phyloP scores from a whole-genome alignment of 2,113 vertebrate species.

The Petaurus breviceps region DNA sequence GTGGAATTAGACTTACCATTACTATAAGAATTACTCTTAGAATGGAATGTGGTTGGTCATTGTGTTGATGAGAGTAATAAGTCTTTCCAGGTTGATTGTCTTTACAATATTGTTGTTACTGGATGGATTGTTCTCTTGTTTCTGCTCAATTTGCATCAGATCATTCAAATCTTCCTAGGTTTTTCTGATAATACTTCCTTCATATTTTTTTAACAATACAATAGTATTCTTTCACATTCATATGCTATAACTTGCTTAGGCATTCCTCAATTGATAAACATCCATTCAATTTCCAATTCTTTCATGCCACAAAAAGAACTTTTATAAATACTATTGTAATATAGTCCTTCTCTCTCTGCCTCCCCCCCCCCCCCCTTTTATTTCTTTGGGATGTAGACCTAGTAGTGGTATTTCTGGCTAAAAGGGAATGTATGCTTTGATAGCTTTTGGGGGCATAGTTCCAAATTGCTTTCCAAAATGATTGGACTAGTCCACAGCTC shows the following conservation, averaged over 20 bases:
- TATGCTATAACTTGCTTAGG: background rate
- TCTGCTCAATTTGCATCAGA: background rate
- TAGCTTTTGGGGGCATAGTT: background rate
- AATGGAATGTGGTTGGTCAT: background rate
- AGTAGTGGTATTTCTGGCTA: background rate
- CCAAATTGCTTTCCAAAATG: background rate
- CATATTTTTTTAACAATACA: background rate
- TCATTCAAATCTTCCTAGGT: background rate
- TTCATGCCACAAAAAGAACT: background rate
- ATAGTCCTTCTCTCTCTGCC: background rate
- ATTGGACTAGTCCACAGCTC: background rate
- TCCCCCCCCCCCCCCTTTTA: background rate
- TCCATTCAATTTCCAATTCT: background rate
- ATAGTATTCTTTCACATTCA: background rate
- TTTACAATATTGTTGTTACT: background rate
- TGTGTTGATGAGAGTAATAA: background rate
- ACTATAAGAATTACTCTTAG: background rate
- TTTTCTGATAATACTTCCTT: background rate
- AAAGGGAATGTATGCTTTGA: background rate
- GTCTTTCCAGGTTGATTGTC: background rate
- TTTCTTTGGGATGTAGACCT: background rate
- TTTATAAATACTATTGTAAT: background rate
- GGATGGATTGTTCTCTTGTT: background rate
- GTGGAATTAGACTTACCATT: background rate
- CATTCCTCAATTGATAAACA: background rate